Evolutionary conservation across 1,140 invertebrate species (phyloP).

Genomic region (Helicoverpa armigera): DNA sequence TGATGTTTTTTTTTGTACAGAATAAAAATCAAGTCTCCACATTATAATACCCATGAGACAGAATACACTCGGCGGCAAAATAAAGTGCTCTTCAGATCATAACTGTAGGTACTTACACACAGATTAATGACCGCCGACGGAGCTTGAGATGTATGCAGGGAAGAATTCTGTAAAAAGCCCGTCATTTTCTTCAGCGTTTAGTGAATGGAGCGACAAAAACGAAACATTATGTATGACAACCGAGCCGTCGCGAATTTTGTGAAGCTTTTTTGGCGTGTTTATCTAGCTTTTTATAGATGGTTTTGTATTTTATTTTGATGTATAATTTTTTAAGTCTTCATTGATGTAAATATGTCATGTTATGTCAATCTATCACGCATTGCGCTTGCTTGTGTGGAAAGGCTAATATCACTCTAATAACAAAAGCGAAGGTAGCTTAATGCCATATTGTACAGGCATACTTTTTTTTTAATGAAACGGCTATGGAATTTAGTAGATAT

Average conservation of each 20-base stretch:
- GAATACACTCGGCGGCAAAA: not conserved
- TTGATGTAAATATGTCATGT: too few relatives aligned
- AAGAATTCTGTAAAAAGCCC: not conserved
- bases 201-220: constrained; percentile 8
- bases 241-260: not conserved
- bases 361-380: too few relatives aligned
- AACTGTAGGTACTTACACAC: not conserved
- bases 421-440: too few relatives aligned
- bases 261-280: not conserved
- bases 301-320: not conserved
- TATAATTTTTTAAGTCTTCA: not conserved
- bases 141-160: constrained; percentile 13
- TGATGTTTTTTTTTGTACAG: too few relatives aligned
- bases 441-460: too few relatives aligned
- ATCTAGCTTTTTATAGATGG: not conserved
- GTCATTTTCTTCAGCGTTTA: constrained; percentile 11
- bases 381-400: too few relatives aligned
- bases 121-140: not conserved
- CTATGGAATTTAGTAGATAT: too few relatives aligned
- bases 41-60: not conserved
- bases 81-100: not conserved
- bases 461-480: too few relatives aligned
- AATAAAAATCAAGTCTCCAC: too few relatives aligned
- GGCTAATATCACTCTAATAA: too few relatives aligned
- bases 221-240: constrained; percentile 31